These are phyloP conservation scores for Drosophila prosaltans DNA, from an alignment of 1,140 invertebrate genomes.

Conservation along the genomic window DNA sequence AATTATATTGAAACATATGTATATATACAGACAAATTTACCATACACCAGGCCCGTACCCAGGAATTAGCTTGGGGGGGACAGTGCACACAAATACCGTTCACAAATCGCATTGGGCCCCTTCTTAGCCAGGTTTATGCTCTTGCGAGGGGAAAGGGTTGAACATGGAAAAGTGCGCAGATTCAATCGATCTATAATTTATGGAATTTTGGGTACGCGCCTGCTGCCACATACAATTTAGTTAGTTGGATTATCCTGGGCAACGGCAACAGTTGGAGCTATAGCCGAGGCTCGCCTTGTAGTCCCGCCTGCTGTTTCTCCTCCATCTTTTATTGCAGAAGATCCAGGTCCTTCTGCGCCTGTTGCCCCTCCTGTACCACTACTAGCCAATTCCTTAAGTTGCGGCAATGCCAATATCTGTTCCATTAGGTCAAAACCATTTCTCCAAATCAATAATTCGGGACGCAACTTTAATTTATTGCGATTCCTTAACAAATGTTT, in stretches of 20 bases:
- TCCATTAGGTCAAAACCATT: conserved; percentile 84
- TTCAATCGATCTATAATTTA: too few relatives aligned
- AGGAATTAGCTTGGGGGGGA: too few relatives aligned
- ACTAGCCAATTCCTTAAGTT: conserved; percentile 8
- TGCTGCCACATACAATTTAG: conserved; percentile 7
- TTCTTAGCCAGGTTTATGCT: too few relatives aligned
- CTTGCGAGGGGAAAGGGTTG: too few relatives aligned
- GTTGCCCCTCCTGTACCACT: conserved; percentile 28
- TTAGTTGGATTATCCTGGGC: conserved; percentile 20
- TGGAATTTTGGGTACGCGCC: too few relatives aligned
- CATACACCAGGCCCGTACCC: too few relatives aligned
- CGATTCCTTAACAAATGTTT: conserved; percentile 68
- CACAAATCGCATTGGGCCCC: too few relatives aligned
- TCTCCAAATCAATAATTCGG: conserved; percentile 84
- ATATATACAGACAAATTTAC: conserved; percentile 1
- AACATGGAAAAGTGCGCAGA: too few relatives aligned
- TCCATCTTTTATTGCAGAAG: conserved; percentile 12
- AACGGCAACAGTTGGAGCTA: not conserved
- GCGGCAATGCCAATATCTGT: conserved; percentile 62
- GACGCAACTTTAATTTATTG: conserved; percentile 73
- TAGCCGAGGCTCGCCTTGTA: conserved; percentile 50
- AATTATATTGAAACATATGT: not conserved
- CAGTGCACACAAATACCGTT: too few relatives aligned
- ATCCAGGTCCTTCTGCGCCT: conserved; percentile 1
- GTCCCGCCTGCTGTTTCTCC: conserved; percentile 2